Evolutionary conservation across 2,888 invertebrate species (phyloP), one percentile per base, ranked within the genome.

Genomic region (Pogonocherus hispidulus): DNA sequence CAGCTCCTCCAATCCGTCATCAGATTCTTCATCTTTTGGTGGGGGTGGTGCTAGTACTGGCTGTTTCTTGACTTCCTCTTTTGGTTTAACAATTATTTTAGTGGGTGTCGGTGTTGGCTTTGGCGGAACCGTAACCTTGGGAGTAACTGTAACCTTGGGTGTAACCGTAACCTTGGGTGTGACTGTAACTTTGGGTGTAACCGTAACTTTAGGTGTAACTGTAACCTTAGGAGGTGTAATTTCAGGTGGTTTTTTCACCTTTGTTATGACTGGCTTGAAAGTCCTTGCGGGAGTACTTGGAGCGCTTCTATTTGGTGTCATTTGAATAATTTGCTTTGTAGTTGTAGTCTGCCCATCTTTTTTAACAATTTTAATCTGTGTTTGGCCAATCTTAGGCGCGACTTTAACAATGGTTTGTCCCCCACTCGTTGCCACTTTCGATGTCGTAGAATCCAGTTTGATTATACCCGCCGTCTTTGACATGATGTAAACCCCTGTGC

Each of bases 401-500:
- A 88, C 87, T 73, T 84, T 85, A 2, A 85, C 81, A 22, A 85
- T 81, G 0, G 85, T 82, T 63, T 85, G 84, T 2, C 84, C 84
- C 4, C 84, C 83, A 51, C 83, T 83, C 1, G 84, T 82, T 0
- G 84, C 84, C 9, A 84, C 81, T 71, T 84, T 84, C 2, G 84
- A 83, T 3, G 73, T 85, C 66, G 81, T 84, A 0, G 91, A 90
- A 81, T 92, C 91, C 63, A 92, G 86, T 82, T 92, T 92, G 82
- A 92, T 91, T 59, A 92, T 91, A 46, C 92, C 92, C 37, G 92
- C 91, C 75, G 92, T 92, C 83, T 91, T 91, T 6, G 92, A 92
- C 91, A 93, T 92, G 63, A 93, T 91, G 81, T 93, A 93, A 41
- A 93, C 91, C 75, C 92, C 92, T 78, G 89, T 86, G 75, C 88